These are phyloP conservation scores for Anoplius nigerrimus DNA, from an alignment of 2,888 invertebrate species.

Conservation along the genomic window DNA sequence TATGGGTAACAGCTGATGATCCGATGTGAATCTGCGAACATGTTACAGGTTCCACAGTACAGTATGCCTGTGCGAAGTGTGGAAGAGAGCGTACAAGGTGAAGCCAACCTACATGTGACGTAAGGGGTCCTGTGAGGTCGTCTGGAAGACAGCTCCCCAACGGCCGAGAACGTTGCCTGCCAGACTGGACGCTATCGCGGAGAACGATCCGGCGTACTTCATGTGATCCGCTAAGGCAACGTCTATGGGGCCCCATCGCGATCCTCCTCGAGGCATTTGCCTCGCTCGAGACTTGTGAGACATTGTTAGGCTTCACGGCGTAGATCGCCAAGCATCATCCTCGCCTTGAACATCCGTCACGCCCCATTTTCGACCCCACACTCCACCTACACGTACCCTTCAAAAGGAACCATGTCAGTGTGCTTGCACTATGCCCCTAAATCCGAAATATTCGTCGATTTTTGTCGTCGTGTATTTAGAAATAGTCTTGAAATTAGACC, in stretches of 20 bases:
- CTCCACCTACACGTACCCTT: too few species aligned
- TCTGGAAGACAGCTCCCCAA: conserved; percentile 55
- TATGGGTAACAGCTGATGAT: too few species aligned
- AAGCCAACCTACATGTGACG: conserved; percentile 90
- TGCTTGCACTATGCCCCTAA: too few species aligned
- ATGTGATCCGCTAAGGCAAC: conserved; percentile 54
- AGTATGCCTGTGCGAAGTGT: conserved; percentile 96
- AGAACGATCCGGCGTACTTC: conserved; percentile 69
- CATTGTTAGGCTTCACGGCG: neutral
- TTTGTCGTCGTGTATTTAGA: too few species aligned
- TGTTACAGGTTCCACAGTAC: conserved; percentile 3
- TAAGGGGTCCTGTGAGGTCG: conserved; percentile 62
- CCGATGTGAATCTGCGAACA: too few species aligned
- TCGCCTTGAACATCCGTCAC: neutral
- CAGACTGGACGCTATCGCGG: conserved; percentile 66
- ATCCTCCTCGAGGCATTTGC: conserved; percentile 12
- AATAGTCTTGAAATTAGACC: too few species aligned
- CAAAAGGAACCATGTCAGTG: too few species aligned
- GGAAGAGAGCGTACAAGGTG: conserved; percentile 96
- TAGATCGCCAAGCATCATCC: neutral
- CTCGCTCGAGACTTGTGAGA: neutral
- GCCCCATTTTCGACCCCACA: neutral
- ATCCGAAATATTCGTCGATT: too few species aligned
- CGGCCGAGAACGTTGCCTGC: conserved; percentile 64
- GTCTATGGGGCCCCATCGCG: neutral